A percentile compares a stretch with the other conserved stretches of the same genome.
Evolutionary conservation across 2,888 invertebrate species (phyloP).

Genomic region (Acanthopleura granulata): DNA sequence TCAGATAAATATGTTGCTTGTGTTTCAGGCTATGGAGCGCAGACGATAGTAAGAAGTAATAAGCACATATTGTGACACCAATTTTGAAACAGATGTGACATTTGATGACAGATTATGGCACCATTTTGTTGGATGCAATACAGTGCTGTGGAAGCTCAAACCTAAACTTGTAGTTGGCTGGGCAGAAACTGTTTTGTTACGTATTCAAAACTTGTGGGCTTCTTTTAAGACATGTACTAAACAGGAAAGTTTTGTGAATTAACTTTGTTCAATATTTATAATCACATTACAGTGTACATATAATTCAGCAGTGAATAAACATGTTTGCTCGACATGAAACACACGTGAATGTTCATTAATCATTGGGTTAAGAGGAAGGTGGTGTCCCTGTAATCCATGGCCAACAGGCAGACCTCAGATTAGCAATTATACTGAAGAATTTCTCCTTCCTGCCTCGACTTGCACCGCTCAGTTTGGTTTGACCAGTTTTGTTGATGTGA

Average conservation of each 20-base stretch:
- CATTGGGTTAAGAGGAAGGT: no score
- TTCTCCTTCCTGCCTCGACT: no score
- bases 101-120: not conserved
- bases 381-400: no score
- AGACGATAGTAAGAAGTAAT: not conserved
- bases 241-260: not conserved
- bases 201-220: not conserved
- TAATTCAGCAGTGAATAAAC: not conserved
- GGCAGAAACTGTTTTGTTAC: no score
- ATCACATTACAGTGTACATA: not conserved
- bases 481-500: no score
- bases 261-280: not conserved
- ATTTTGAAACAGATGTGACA: not conserved
- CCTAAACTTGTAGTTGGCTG: no score
- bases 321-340: not conserved
- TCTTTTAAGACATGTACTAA: not conserved
- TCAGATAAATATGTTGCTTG: not conserved
- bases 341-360: no score
- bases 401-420: no score
- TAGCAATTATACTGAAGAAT: no score
- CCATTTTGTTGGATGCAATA: not conserved
- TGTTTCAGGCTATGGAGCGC: not conserved
- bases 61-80: not conserved
- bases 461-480: no score
- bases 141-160: no score